Percentiles rank a stretch among this genome's conserved stretches.
phyloP scores from a whole-genome alignment of 2,888 invertebrate genomes.

The Ethmia dodecea region DNA sequence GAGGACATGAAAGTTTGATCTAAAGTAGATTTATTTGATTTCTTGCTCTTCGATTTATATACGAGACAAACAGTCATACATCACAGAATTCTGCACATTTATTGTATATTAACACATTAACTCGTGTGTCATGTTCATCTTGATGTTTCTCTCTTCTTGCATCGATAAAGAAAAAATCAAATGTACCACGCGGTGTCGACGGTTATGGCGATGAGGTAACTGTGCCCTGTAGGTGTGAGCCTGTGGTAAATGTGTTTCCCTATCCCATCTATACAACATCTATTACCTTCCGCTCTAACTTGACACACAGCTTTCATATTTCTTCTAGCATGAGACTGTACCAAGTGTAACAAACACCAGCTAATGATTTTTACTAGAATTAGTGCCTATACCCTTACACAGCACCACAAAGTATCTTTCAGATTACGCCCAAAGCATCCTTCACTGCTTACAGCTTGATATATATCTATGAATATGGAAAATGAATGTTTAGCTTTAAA shows the following conservation, averaged over 20 bases:
- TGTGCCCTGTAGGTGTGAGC: conserved; percentile 69
- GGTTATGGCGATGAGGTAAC: conserved; percentile 95
- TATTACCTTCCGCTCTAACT: too few relatives aligned
- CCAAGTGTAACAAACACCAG: too few relatives aligned
- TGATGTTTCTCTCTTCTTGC: conserved; percentile 79
- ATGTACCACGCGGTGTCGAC: conserved; percentile 97
- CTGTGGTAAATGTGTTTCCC: conserved; percentile 44
- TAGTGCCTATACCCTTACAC: too few relatives aligned
- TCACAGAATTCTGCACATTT: conserved; percentile 40
- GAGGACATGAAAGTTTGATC: conserved; percentile 19
- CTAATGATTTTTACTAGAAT: too few relatives aligned
- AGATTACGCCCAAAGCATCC: too few relatives aligned
- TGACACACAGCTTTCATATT: too few relatives aligned
- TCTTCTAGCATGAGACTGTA: too few relatives aligned
- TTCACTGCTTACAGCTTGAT: conserved; percentile 4
- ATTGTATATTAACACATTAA: conserved; percentile 39
- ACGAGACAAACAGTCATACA: conserved; percentile 18
- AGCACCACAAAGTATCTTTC: too few relatives aligned
- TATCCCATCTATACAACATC: conserved; percentile 16
- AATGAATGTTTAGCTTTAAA: conserved; percentile 18
- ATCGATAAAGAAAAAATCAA: conserved; percentile 88
- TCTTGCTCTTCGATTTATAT: too few relatives aligned
- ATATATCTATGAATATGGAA: conserved; percentile 6
- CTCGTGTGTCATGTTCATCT: conserved; percentile 64
- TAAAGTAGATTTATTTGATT: conserved; percentile 23